Evolutionary conservation across 2,113 vertebrate species (phyloP), one percentile per base, ranked within the genome.

Genomic region (Lamprologus lemairii): DNA sequence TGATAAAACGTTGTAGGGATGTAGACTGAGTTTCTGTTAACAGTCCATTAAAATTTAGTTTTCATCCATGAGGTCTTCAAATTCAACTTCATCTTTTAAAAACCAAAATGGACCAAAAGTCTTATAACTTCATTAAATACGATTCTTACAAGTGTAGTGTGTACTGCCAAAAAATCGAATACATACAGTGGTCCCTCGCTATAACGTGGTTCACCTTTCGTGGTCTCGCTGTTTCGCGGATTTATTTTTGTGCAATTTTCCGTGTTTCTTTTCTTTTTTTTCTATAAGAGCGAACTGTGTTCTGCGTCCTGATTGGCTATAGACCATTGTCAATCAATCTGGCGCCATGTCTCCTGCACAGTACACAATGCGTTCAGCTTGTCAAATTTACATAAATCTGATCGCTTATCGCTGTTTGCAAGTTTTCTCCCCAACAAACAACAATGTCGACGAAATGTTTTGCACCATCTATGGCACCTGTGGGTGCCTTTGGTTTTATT

Each of bases 11-110:
- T n/a, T 37, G 60, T 37, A n/a, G 60, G 17, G 17, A 35, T 37
- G 60, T 65, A 37, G 60, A n/a, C 17, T 1, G 60, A 37, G 17
- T 35, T 65, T 3, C 17, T 37, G 60, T 65, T 65, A 65, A 65
- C 60, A n/a, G 4, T 65, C 3, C 60, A 37, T 65, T 37, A 37
- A 65, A 65, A 65, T 65, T 12, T n/a, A 2, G 60, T n/a, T 37
- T 65, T 37, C 10, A 37, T 65, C 31, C 60, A 65, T 13, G 7
- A 65, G 7, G 31, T 65, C 60, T 65, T 65, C 31, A 37, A 65
- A n/a, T 65, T 65, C 31, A 65, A 7, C 60, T 65, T 65, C 60
- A 35, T 65, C 17, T 63, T 65, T 65, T 65, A 37, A 65, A 65
- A 37, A 13, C 31, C 31, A 65, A 65, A 65, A 65, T 65, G 60